Conservation (phyloP, 2,888 invertebrate species). For the Cheilosia soror region DNA sequence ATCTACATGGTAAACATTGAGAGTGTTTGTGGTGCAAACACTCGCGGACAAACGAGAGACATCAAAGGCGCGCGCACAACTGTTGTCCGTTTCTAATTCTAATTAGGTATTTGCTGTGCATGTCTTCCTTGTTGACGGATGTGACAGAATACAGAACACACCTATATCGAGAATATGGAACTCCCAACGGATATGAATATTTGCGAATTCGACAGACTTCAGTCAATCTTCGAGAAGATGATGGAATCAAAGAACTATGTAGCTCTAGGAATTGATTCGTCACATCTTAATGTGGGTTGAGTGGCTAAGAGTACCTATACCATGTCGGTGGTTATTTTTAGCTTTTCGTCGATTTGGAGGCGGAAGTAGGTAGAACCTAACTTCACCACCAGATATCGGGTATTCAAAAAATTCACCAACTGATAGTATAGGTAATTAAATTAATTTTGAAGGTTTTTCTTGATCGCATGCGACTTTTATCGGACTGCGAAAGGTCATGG, state of each 20-base stretch:
- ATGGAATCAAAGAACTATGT: constrained; percentile 12
- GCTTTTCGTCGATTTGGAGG: not conserved
- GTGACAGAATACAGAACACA: constrained; percentile 29
- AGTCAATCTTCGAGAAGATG: not conserved
- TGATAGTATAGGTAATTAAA: not conserved
- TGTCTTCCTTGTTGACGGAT: constrained; percentile 49
- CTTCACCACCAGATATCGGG: too few relatives aligned
- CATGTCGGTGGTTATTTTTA: constrained; percentile 20
- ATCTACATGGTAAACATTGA: constrained; percentile 16
- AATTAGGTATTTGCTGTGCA: constrained; percentile 43
- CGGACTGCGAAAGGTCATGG: not conserved
- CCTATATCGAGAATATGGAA: not conserved
- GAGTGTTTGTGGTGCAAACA: constrained; percentile 39
- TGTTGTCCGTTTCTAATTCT: constrained; percentile 42
- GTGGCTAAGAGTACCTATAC: constrained; percentile 1
- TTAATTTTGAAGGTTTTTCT: constrained; percentile 32
- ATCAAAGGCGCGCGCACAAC: constrained; percentile 35
- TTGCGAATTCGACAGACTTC: constrained; percentile 2
- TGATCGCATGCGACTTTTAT: not conserved
- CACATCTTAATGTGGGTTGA: constrained; percentile 16
- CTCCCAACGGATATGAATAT: constrained; percentile 19
- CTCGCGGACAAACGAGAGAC: constrained; percentile 32
- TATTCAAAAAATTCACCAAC: not conserved
- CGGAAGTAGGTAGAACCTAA: too few relatives aligned
- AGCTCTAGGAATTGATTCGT: constrained; percentile 37